Conservation (phyloP, 2,797 vertebrate species). For the Poeciliopsis turneri region DNA sequence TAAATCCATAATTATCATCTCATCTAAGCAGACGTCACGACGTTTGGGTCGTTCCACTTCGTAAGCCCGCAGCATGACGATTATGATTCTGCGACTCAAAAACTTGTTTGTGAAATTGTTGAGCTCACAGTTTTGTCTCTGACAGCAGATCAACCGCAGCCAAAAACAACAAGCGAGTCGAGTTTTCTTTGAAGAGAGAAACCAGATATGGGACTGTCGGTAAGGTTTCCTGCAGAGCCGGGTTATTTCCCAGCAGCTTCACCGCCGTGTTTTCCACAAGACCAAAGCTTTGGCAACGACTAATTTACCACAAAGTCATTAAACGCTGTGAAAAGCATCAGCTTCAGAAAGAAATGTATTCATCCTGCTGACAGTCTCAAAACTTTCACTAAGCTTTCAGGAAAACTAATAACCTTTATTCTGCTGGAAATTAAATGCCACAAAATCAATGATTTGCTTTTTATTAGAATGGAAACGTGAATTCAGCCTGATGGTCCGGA, state of each 20-base stretch:
- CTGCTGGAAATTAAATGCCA: background rate
- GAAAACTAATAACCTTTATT: background rate
- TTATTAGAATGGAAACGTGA: background rate
- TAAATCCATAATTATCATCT: background rate
- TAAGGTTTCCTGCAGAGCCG: constrained; percentile 19
- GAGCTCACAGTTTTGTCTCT: constrained; percentile 17
- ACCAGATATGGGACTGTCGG: constrained; percentile 31
- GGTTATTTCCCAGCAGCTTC: constrained; percentile 25
- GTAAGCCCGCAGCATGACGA: background rate
- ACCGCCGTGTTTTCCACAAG: constrained; percentile 17
- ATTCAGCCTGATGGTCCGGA: background rate
- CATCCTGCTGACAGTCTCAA: background rate
- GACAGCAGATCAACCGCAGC: constrained; percentile 19
- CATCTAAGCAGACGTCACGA: background rate
- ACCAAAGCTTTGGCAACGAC: constrained; percentile 31
- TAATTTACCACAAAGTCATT: constrained; percentile 20
- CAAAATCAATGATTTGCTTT: background rate
- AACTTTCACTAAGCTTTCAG: background rate
- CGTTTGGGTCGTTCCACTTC: background rate
- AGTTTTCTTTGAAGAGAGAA: constrained; percentile 28
- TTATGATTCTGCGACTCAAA: constrained; percentile 46
- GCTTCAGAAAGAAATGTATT: constrained; percentile 31
- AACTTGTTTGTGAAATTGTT: constrained; percentile 38
- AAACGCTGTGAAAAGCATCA: constrained; percentile 38
- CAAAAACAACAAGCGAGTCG: constrained; percentile 37